phyloP scores from a whole-genome alignment of 1,140 invertebrate genomes.

The Lineus longissimus region DNA sequence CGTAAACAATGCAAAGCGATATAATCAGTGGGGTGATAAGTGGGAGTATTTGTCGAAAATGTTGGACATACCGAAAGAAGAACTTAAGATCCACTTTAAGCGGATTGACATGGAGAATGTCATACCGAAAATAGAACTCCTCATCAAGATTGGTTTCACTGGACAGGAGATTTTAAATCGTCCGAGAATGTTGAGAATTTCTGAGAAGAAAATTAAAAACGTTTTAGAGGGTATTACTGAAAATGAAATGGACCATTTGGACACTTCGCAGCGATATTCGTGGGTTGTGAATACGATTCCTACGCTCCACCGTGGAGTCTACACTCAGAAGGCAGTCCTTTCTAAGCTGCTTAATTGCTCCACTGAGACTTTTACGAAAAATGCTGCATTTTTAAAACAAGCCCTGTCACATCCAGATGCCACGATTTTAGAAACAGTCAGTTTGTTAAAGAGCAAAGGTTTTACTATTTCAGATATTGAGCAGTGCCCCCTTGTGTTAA shows the following conservation, averaged over 20 bases:
- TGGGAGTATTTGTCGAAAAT: conserved; percentile 1
- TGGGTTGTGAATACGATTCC: background rate
- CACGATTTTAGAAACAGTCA: background rate
- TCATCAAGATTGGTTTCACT: background rate
- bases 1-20: background rate
- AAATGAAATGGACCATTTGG: background rate
- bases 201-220: background rate
- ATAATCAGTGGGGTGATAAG: background rate
- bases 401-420: background rate
- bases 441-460: background rate
- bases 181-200: background rate
- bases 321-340: background rate
- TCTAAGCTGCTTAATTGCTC: background rate
- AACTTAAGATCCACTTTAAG: background rate
- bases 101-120: background rate
- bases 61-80: background rate
- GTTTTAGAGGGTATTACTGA: background rate
- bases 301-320: background rate
- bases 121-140: background rate
- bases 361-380: background rate
- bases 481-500: background rate
- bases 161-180: background rate
- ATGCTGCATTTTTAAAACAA: background rate
- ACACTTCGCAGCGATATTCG: background rate
- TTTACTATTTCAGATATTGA: background rate